phyloP scores from a whole-genome alignment of 2,113 vertebrate genomes.

The Erinaceus europaeus region DNA sequence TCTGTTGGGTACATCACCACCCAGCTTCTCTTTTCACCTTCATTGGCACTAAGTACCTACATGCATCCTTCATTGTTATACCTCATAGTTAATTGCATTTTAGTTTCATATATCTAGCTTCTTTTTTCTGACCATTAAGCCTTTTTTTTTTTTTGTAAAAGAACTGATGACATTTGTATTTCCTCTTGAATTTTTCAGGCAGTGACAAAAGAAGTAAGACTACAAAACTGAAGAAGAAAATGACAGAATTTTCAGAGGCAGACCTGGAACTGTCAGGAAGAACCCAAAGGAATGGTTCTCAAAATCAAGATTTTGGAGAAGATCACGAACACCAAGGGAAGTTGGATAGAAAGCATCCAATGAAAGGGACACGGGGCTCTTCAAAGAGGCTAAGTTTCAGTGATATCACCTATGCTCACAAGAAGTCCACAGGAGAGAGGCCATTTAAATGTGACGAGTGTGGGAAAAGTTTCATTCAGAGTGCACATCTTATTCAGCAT shows the following conservation, averaged over 20 bases:
- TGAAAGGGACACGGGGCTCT: slow-evolving; percentile 43
- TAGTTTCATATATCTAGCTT: no score
- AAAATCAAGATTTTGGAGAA: slow-evolving; percentile 46
- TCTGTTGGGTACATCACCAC: no score
- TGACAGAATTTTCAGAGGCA: slow-evolving; percentile 60
- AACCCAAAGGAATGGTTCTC: slow-evolving; percentile 44
- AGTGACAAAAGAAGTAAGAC: slow-evolving; percentile 70
- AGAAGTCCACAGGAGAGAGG: slow-evolving; percentile 73
- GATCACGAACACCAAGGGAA: slow-evolving; percentile 1
- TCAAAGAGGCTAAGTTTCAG: slow-evolving; percentile 47
- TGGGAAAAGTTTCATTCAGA: slow-evolving; percentile 77
- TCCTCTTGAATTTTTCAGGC: slow-evolving; percentile 54
- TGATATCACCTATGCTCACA: slow-evolving; percentile 41
- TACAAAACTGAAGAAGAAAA: slow-evolving; percentile 62
- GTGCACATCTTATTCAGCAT: slow-evolving; percentile 74
- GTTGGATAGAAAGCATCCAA: slow-evolving; percentile 45
- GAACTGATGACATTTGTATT: neutral
- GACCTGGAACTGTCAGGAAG: slow-evolving; percentile 44
- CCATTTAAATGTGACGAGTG: slow-evolving; percentile 73
- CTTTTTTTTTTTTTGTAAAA: slow-evolving; percentile 21
- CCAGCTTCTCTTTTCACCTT: no score
- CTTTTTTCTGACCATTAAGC: no score
- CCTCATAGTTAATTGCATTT: no score
- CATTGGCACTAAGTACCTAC: no score
- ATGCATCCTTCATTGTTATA: no score